A percentile compares a stretch with the other conserved stretches of the same genome.
These are phyloP conservation scores for Papilio gigon DNA, from an alignment of 2,888 invertebrate species.

Conservation along the genomic window DNA sequence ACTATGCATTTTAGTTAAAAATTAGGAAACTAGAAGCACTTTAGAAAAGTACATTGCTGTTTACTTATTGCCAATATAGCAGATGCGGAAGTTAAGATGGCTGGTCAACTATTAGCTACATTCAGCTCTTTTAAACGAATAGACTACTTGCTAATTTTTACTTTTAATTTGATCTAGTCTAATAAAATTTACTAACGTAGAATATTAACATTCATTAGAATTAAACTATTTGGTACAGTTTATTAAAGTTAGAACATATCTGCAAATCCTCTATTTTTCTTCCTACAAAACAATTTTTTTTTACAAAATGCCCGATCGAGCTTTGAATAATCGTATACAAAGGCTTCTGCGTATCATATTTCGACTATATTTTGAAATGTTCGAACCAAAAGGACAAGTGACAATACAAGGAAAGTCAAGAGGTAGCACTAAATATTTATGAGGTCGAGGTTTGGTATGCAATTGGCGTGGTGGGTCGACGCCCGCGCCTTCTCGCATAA, in stretches of 20 bases:
- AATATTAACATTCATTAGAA: not conserved
- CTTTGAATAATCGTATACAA: not conserved
- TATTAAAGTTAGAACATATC: not conserved
- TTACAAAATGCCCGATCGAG: not conserved
- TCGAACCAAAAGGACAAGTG: slow-evolving; percentile 53
- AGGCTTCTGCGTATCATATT: not conserved
- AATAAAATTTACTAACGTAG: too few relatives aligned
- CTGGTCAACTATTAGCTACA: too few relatives aligned
- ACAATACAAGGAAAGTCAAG: slow-evolving; percentile 72
- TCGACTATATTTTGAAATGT: slow-evolving; percentile 2
- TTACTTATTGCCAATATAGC: too few relatives aligned
- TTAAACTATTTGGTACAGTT: not conserved
- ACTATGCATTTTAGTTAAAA: not conserved
- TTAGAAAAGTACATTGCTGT: slow-evolving; percentile 11
- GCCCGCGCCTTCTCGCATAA: slow-evolving; percentile 61
- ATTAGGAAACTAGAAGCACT: not conserved
- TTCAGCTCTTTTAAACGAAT: too few relatives aligned
- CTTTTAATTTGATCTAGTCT: too few relatives aligned
- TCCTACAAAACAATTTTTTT: too few relatives aligned
- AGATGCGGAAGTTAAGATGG: too few relatives aligned
- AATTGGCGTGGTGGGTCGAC: slow-evolving; percentile 64
- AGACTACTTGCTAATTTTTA: too few relatives aligned
- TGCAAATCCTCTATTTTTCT: not conserved
- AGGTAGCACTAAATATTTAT: slow-evolving; percentile 70
- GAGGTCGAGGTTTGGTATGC: slow-evolving; percentile 67